Evolutionary conservation across 2,113 vertebrate genomes (phyloP).

Genomic region (Hiodon alosoides): DNA sequence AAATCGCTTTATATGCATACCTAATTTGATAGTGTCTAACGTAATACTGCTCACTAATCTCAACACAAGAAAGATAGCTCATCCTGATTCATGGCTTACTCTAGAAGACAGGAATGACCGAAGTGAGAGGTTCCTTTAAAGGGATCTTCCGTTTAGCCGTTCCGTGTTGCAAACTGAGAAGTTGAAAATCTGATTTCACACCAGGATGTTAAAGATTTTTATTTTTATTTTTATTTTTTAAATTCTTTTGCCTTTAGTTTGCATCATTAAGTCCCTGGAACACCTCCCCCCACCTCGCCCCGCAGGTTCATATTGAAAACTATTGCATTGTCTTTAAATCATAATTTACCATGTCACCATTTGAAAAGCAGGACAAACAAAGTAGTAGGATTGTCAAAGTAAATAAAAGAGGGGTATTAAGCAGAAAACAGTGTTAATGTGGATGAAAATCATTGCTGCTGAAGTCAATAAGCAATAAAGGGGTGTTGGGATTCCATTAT

Average conservation of each 20-base stretch:
- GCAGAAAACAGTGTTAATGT: not conserved
- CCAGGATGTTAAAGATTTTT: conserved; percentile 46
- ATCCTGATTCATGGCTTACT: not conserved
- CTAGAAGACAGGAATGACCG: not conserved
- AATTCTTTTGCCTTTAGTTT: conserved; percentile 17
- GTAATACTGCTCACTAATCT: conserved; percentile 1
- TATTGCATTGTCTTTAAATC: not conserved
- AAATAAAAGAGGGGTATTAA: not conserved
- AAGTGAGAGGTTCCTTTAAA: conserved; percentile 26
- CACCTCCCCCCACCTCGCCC: too few relatives aligned
- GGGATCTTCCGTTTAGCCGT: conserved; percentile 17
- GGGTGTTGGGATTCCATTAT: not conserved
- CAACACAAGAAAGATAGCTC: conserved; percentile 7
- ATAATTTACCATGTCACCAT: not conserved
- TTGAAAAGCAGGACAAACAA: not conserved
- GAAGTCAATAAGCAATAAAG: not conserved
- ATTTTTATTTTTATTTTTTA: conserved; percentile 28
- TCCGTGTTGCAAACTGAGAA: conserved; percentile 44
- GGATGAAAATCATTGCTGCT: not conserved
- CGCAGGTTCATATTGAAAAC: not conserved
- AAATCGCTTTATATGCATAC: not conserved
- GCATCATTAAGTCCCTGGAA: too few relatives aligned
- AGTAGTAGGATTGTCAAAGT: not conserved
- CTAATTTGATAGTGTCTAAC: not conserved
- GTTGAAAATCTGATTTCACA: conserved; percentile 54